phyloP scores from a whole-genome alignment of 2,113 vertebrate species.

The Microcebus griseorufus region DNA sequence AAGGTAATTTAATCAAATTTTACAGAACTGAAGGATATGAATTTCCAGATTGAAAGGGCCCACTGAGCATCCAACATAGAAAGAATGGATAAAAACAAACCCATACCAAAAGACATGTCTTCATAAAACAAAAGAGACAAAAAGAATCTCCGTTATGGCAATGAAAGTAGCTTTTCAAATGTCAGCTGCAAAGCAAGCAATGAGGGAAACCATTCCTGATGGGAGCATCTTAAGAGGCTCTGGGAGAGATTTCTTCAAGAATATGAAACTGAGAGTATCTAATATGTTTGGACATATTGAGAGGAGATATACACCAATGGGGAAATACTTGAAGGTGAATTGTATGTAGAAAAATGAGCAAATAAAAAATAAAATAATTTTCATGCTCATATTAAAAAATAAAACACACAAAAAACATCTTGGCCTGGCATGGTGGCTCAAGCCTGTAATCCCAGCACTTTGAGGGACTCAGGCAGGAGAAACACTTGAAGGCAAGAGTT shows the following conservation, averaged over 20 bases:
- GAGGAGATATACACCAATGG: not conserved
- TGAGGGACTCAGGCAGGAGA: too few relatives aligned
- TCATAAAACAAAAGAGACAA: not conserved
- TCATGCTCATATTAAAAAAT: not conserved
- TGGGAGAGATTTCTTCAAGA: not conserved
- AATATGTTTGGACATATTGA: not conserved
- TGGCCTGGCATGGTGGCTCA: too few relatives aligned
- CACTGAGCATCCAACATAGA: not conserved
- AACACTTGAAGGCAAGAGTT: too few relatives aligned
- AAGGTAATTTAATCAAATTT: constrained; percentile 50
- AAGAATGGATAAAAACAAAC: not conserved
- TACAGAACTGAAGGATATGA: not conserved
- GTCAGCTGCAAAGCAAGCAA: not conserved
- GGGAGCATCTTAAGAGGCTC: not conserved
- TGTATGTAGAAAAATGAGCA: not conserved
- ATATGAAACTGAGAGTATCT: not conserved
- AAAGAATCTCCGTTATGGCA: not conserved
- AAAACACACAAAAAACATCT: too few relatives aligned
- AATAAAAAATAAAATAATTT: not conserved
- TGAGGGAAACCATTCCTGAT: not conserved
- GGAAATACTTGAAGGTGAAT: not conserved
- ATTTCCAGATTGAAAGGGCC: not conserved
- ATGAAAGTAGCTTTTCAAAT: constrained; percentile 22
- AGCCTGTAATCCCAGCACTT: too few relatives aligned
- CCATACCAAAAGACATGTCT: not conserved